Base-by-base conservation (phyloP, 1,140 invertebrate genomes). In the Bombus breviceps region DNA sequence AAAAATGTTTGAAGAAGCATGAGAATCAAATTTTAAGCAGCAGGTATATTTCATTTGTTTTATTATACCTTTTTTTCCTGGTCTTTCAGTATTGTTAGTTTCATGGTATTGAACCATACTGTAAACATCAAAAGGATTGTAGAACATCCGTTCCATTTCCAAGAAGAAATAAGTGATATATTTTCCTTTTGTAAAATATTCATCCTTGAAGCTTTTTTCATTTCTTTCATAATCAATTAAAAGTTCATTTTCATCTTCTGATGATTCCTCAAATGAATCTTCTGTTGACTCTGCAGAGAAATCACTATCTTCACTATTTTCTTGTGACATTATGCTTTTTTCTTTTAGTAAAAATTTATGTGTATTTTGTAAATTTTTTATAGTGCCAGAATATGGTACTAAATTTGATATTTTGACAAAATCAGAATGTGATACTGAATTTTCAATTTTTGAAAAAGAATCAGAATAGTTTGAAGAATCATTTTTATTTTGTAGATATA, bases 101-200 rank as follows among this genome's bases (percentile, higher is more conserved):
- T 92, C 86, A 86, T 90, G 89, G 84, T 94, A 95, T 13, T 89
- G 91, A 89, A 95, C 89, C 68, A 94, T 93, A 80, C 84, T 90
- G 90, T 94, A 94, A 89, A 93, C 92, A 1, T 94, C 92, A 66
- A 82, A 74, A 57, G 94, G 94, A 92, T 94, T 87, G 89, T 93
- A 94, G 68, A 66, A 90, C 68, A 94, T 92, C 76, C 92, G 91
- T 91, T 94, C 94, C 92, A 94, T 94, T 90, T 92, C 91, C 86
- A 95, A 83, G 85, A 94, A 94, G 89, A 95, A 94, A 91, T 94
- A 93, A 66, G 92, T 88, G 43, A 94, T 89, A 88, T 94, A 95
- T 87, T 94, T 95, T 76, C 93, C 94, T 75, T 90, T 94, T 78
- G 93, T 94, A 86, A 92, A 94, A 88, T 94, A 95, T 47, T 94